These are phyloP conservation scores for Sebastes melanostomus DNA, from an alignment of 2,797 vertebrate genomes.

Conservation along the genomic window DNA sequence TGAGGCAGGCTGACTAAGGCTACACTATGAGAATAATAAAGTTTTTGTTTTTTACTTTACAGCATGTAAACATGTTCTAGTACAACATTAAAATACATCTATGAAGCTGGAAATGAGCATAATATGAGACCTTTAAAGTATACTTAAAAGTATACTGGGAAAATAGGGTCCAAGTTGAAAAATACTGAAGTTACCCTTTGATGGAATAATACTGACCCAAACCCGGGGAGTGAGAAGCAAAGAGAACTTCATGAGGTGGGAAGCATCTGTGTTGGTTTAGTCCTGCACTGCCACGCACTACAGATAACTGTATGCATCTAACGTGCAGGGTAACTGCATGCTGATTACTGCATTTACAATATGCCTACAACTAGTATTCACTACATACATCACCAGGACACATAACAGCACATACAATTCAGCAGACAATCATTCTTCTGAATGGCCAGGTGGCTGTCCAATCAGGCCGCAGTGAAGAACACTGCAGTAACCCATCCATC, in stretches of 20 bases:
- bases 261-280: neutral
- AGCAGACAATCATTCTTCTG: slow-evolving; percentile 19
- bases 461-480: neutral
- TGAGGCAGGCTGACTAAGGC: too few relatives aligned
- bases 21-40: too few relatives aligned
- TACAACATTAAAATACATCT: too few relatives aligned
- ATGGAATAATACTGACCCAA: neutral
- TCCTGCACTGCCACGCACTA: neutral
- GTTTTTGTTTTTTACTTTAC: too few relatives aligned
- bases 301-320: neutral
- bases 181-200: too few relatives aligned
- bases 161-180: too few relatives aligned
- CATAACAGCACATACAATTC: slow-evolving; percentile 4
- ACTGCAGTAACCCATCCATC: slow-evolving; percentile 25
- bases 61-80: too few relatives aligned
- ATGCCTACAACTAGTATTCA: neutral
- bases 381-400: slow-evolving; percentile 4
- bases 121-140: too few relatives aligned
- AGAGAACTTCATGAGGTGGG: neutral
- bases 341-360: neutral
- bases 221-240: neutral
- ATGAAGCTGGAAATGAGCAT: too few relatives aligned
- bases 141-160: too few relatives aligned
- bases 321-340: neutral
- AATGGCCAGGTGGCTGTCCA: slow-evolving; percentile 1